These are phyloP conservation scores for Andrena fulva DNA, from an alignment of 2,888 invertebrate genomes.

Conservation along the genomic window DNA sequence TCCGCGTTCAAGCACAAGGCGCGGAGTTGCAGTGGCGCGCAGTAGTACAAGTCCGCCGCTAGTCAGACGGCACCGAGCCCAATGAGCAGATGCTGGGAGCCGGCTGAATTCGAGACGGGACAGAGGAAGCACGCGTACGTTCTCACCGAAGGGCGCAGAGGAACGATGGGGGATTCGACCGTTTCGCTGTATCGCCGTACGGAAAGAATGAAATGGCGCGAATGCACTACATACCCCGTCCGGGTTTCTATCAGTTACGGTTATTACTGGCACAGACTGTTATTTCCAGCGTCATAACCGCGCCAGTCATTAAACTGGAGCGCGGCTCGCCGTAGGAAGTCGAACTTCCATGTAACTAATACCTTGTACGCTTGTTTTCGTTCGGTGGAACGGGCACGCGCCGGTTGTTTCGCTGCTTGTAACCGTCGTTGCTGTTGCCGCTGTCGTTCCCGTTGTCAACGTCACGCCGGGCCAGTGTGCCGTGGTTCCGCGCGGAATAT, in stretches of 20 bases:
- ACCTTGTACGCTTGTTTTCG: constrained; percentile 31
- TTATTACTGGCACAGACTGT: constrained; percentile 41
- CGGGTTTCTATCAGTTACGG: constrained; percentile 44
- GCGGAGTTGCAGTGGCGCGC: not conserved
- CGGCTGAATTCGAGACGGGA: not conserved
- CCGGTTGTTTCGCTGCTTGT: constrained; percentile 24
- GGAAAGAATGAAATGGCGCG: constrained; percentile 22
- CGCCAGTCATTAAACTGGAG: constrained; percentile 46
- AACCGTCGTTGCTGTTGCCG: constrained; percentile 26
- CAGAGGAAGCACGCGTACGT: not conserved
- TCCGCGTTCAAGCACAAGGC: constrained; percentile 18
- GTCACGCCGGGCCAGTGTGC: not conserved
- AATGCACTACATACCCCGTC: constrained; percentile 12
- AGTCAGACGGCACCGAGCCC: constrained; percentile 15
- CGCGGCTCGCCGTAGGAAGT: constrained; percentile 41
- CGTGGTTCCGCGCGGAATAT: not conserved
- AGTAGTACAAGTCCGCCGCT: constrained; percentile 1
- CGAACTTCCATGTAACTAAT: constrained; percentile 40
- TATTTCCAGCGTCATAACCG: constrained; percentile 43
- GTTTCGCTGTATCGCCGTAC: not conserved
- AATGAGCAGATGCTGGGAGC: not conserved
- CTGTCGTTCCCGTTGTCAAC: not conserved
- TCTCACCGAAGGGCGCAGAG: not conserved
- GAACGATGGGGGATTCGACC: not conserved
- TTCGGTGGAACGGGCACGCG: constrained; percentile 6